These are phyloP conservation scores for Acronicta alni DNA, from an alignment of 2,888 invertebrate species.

Conservation along the genomic window DNA sequence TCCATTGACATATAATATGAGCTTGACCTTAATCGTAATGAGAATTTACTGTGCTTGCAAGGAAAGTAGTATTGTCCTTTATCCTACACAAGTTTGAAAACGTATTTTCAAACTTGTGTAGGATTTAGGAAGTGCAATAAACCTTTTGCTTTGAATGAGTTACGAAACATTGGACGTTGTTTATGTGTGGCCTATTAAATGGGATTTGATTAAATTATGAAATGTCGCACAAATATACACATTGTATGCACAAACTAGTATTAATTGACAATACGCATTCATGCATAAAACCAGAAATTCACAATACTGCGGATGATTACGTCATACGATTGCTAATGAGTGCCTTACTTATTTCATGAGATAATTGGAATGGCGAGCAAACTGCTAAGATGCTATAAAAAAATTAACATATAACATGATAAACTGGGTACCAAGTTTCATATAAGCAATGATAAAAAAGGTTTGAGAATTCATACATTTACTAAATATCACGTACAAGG, in stretches of 20 bases:
- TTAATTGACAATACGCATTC: conserved; percentile 34
- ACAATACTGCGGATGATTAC: conserved; percentile 48
- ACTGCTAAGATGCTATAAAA: background rate
- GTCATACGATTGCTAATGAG: conserved; percentile 25
- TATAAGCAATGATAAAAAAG: conserved; percentile 4
- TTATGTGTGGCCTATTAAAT: conserved; percentile 36
- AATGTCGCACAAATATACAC: conserved; percentile 42
- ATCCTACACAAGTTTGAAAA: too few relatives aligned
- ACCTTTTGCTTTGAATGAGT: conserved; percentile 1
- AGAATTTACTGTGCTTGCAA: conserved; percentile 36
- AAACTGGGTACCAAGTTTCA: background rate
- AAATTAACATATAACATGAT: background rate
- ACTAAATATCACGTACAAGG: conserved; percentile 35
- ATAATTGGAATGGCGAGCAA: background rate
- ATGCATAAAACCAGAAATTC: conserved; percentile 38
- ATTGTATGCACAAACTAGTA: conserved; percentile 31
- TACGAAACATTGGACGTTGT: conserved; percentile 33
- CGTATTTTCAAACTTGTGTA: conserved; percentile 30
- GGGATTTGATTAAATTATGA: conserved; percentile 41
- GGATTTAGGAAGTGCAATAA: conserved; percentile 30
- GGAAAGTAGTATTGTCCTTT: conserved; percentile 33
- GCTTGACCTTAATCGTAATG: conserved; percentile 43
- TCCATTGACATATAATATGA: conserved; percentile 33
- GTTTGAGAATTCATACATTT: conserved; percentile 24
- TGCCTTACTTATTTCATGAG: conserved; percentile 6